Evolutionary conservation across 2,113 vertebrate species (phyloP).

Genomic region (Hemicordylus capensis): DNA sequence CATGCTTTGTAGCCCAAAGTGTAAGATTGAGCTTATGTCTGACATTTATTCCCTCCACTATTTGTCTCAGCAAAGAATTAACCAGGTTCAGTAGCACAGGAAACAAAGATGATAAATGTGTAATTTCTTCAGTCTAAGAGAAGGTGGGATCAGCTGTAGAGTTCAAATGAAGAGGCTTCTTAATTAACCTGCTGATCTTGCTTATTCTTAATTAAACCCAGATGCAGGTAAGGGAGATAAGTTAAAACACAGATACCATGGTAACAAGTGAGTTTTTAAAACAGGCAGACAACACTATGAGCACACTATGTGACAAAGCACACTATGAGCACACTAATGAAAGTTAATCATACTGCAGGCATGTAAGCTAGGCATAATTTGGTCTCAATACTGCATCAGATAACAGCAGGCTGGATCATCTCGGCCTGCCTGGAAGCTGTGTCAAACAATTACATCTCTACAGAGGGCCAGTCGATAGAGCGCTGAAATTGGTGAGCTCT

Average conservation of each 20-base stretch:
- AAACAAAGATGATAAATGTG: not conserved
- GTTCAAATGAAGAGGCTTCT: slow-evolving; percentile 19
- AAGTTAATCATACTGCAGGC: not conserved
- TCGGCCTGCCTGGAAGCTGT: not conserved
- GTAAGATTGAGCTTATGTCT: too few species aligned
- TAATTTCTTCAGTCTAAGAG: not conserved
- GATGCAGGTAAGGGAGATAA: slow-evolving; percentile 20
- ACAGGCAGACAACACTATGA: slow-evolving; percentile 13
- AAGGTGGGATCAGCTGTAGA: slow-evolving; percentile 7
- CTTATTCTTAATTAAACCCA: slow-evolving; percentile 30
- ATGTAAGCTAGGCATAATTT: not conserved
- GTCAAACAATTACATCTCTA: not conserved
- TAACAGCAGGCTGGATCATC: not conserved
- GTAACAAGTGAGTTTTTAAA: not conserved
- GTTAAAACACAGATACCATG: not conserved
- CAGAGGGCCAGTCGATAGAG: not conserved
- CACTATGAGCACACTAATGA: slow-evolving; percentile 2
- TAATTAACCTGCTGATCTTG: slow-evolving; percentile 41
- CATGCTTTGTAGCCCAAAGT: too few species aligned
- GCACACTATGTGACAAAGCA: not conserved
- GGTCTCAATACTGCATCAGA: not conserved
- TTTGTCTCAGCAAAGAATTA: slow-evolving; percentile 1
- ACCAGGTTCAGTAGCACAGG: not conserved
- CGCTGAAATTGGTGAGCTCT: not conserved
- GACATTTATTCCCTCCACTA: too few species aligned